These are phyloP conservation scores for Cynoglossus semilaevis DNA, from an alignment of 2,113 vertebrate species.

Conservation along the genomic window DNA sequence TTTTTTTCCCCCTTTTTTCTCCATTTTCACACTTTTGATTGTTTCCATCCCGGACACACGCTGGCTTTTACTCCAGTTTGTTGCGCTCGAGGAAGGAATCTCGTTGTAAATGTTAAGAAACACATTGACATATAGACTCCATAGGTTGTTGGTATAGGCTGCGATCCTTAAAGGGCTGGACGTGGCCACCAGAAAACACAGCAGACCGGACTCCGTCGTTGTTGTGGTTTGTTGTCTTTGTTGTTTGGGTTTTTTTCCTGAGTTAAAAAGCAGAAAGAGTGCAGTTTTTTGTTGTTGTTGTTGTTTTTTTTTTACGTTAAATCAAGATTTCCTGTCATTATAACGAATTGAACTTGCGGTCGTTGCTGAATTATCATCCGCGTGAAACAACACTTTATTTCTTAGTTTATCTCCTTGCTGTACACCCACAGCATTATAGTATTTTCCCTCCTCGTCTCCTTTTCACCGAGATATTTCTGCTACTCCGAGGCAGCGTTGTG, in stretches of 20 bases:
- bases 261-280: conserved; percentile 6
- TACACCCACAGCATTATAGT: too few relatives aligned
- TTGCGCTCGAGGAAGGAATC: conserved; percentile 21
- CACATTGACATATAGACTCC: conserved; percentile 32
- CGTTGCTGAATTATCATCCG: too few relatives aligned
- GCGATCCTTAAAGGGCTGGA: conserved; percentile 1
- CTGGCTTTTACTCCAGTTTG: conserved; percentile 3
- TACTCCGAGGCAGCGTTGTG: too few relatives aligned
- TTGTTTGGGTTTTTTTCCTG: conserved; percentile 23
- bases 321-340: too few relatives aligned
- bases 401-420: too few relatives aligned
- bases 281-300: neutral
- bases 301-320: too few relatives aligned
- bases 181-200: conserved; percentile 16
- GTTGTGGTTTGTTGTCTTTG: conserved; percentile 3
- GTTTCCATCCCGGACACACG: neutral
- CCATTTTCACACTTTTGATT: neutral
- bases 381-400: too few relatives aligned
- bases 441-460: too few relatives aligned
- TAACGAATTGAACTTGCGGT: too few relatives aligned
- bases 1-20: conserved; percentile 6
- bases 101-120: conserved; percentile 26
- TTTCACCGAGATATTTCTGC: neutral
- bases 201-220: conserved; percentile 8
- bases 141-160: conserved; percentile 19